phyloP scores from a whole-genome alignment of 1,140 invertebrate genomes.

The Drosophila nikananu region DNA sequence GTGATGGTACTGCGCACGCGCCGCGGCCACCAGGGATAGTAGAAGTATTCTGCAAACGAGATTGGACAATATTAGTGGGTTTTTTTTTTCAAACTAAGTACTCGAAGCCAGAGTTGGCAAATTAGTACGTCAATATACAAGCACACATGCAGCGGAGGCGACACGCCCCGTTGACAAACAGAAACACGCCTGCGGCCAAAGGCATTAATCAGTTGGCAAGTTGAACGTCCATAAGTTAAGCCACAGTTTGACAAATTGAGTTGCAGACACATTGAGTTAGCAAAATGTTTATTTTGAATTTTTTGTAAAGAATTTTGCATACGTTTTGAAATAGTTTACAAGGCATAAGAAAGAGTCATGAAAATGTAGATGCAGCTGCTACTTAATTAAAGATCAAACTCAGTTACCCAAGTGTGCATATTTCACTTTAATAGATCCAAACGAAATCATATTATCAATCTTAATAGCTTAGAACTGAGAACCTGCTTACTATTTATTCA shows the following conservation, averaged over 20 bases:
- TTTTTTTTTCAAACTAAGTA: background rate
- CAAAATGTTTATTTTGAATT: background rate
- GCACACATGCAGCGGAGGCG: slow-evolving; percentile 14
- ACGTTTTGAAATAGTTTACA: background rate
- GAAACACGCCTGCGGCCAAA: slow-evolving; percentile 48
- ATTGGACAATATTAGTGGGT: slow-evolving; percentile 3
- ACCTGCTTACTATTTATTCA: background rate
- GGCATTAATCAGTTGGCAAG: slow-evolving; percentile 45
- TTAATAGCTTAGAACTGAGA: background rate
- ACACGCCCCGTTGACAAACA: slow-evolving; percentile 52
- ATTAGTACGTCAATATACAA: slow-evolving; percentile 35
- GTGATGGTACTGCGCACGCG: slow-evolving; percentile 76
- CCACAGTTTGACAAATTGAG: slow-evolving; percentile 12
- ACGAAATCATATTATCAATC: background rate
- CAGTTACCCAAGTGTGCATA: background rate
- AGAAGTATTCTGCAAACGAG: slow-evolving; percentile 74
- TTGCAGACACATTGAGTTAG: slow-evolving; percentile 4
- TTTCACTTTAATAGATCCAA: too few relatives aligned
- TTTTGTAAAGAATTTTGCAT: background rate
- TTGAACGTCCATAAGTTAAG: slow-evolving; percentile 3
- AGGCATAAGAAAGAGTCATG: background rate
- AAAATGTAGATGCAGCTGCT: too few relatives aligned
- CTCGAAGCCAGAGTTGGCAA: slow-evolving; percentile 25
- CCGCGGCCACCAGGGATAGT: slow-evolving; percentile 36
- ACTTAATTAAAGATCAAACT: background rate